A percentile compares a stretch with the other conserved stretches of the same genome.
These are phyloP conservation scores for Pelecanoides urinatrix DNA, from an alignment of 2,113 vertebrate genomes.

Conservation along the genomic window DNA sequence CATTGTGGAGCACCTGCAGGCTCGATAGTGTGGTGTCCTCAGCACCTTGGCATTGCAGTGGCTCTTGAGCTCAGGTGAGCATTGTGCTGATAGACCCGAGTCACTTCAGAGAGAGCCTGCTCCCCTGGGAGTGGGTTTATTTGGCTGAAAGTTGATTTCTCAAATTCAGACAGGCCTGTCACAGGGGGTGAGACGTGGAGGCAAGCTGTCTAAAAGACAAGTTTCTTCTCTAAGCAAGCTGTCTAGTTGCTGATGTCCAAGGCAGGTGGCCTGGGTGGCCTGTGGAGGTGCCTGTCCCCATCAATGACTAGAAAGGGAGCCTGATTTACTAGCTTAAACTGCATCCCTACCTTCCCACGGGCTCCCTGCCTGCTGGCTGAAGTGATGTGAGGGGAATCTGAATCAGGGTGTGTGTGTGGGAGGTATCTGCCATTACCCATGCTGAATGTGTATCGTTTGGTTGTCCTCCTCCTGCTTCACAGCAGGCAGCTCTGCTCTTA, in stretches of 20 bases:
- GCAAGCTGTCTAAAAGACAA: background rate
- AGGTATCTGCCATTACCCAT: background rate
- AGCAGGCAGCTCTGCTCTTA: background rate
- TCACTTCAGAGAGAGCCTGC: background rate
- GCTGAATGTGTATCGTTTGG: accelerated
- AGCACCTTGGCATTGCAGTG: background rate
- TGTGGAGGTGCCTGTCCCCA: background rate
- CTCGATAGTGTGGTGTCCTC: accelerated
- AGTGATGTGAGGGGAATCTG: background rate
- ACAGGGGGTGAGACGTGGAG: background rate
- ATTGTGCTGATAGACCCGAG: background rate
- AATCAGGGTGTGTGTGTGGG: background rate
- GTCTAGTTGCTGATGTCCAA: background rate
- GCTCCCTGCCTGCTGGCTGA: background rate
- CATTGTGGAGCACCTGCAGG: background rate
- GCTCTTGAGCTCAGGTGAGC: background rate
- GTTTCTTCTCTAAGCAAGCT: background rate
- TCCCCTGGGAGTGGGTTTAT: background rate
- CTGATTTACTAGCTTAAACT: background rate
- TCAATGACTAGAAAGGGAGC: background rate
- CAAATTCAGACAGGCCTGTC: background rate
- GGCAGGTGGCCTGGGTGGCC: background rate
- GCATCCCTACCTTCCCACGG: background rate
- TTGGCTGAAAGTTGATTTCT: background rate
- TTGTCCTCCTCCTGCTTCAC: background rate